These are phyloP conservation scores for Cosmopolites sordidus DNA, from an alignment of 2,888 invertebrate species.

Conservation along the genomic window DNA sequence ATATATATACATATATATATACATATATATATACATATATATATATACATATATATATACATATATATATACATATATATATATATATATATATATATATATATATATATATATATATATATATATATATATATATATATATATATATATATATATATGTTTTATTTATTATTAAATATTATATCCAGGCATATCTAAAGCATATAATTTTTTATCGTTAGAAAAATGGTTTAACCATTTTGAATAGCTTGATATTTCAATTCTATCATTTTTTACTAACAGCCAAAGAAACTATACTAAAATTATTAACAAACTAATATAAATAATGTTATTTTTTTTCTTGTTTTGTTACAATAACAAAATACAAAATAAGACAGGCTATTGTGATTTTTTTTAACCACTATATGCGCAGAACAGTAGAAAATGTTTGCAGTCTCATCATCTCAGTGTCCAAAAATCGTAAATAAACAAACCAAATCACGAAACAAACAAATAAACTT, in stretches of 20 bases:
- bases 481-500: constrained; percentile 19
- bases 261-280: not conserved
- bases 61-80: no score
- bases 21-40: no score
- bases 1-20: no score
- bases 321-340: constrained; percentile 7
- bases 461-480: constrained; percentile 24
- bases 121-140: no score
- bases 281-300: constrained; percentile 9
- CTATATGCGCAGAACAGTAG: constrained; percentile 40
- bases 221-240: not conserved
- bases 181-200: not conserved
- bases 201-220: not conserved
- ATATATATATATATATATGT: no score
- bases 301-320: constrained; percentile 14
- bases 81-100: no score
- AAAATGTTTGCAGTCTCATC: constrained; percentile 45
- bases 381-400: constrained; percentile 10
- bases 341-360: constrained; percentile 2
- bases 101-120: no score
- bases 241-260: not conserved
- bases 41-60: no score
- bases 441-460: constrained; percentile 43
- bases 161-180: not conserved
- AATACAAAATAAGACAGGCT: constrained; percentile 13